A percentile compares a stretch with the other conserved stretches of the same genome.
Conservation (phyloP, 2,888 invertebrate genomes). For the Drosophila tripunctata region DNA sequence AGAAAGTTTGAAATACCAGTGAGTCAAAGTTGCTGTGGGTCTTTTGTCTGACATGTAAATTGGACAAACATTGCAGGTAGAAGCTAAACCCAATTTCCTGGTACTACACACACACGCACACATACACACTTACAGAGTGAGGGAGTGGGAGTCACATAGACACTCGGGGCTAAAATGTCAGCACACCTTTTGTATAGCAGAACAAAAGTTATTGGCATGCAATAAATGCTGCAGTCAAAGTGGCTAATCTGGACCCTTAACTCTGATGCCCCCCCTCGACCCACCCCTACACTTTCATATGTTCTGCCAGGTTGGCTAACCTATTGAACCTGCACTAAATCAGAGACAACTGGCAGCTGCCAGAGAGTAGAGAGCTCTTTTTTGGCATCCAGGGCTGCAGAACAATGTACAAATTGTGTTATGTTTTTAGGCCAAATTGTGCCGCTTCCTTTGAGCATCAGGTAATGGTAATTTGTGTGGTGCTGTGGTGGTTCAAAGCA, state of each 20-base stretch:
- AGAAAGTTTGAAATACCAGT: conserved; percentile 36
- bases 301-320: conserved; percentile 24
- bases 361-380: conserved; percentile 3
- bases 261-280: not conserved
- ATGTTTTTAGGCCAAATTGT: conserved; percentile 20
- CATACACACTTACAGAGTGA: not conserved
- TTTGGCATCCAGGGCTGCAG: conserved; percentile 5
- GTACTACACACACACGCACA: not conserved
- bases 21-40: conserved; percentile 4
- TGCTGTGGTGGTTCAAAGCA: conserved; percentile 40
- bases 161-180: conserved; percentile 2
- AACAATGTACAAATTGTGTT: conserved; percentile 37
- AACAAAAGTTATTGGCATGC: conserved; percentile 67
- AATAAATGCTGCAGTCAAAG: conserved; percentile 64
- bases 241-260: conserved; percentile 34
- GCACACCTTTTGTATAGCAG: conserved; percentile 24
- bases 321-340: conserved; percentile 52
- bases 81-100: conserved; percentile 7
- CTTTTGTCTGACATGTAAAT: conserved; percentile 37
- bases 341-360: conserved; percentile 27
- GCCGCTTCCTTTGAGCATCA: conserved; percentile 10
- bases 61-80: conserved; percentile 43
- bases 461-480: conserved; percentile 56
- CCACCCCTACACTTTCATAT: conserved; percentile 20
- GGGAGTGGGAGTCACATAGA: too few species aligned